Percentiles rank a stretch among this genome's conserved stretches.
Evolutionary conservation across 2,888 invertebrate genomes (phyloP).

Genomic region (Cataglyphis rosenhaueri): DNA sequence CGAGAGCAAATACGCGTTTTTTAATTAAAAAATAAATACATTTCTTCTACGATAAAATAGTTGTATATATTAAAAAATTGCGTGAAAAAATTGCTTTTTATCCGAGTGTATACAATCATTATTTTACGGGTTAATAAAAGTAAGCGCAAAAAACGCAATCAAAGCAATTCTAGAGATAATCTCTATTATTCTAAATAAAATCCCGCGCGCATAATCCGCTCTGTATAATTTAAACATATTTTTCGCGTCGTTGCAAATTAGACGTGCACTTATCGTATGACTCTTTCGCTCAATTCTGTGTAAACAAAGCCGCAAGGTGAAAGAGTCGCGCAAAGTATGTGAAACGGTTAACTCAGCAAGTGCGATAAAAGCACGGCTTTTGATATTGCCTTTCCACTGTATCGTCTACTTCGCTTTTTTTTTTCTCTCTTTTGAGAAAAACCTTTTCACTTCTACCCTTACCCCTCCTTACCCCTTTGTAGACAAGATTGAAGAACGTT

Average conservation of each 20-base stretch:
- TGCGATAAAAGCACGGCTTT: slow-evolving; percentile 64
- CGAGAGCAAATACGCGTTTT: neutral
- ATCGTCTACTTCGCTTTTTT: slow-evolving; percentile 27
- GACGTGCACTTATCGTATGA: slow-evolving; percentile 12
- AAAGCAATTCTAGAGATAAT: slow-evolving; percentile 4
- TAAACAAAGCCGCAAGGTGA: slow-evolving; percentile 17
- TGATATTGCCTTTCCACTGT: slow-evolving; percentile 49
- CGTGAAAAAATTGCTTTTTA: neutral
- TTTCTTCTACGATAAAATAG: neutral
- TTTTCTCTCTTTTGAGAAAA: neutral
- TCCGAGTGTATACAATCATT: neutral
- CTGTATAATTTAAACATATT: neutral
- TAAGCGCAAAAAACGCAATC: neutral
- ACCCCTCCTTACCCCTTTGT: too few species aligned
- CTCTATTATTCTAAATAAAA: slow-evolving; percentile 7
- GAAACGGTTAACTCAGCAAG: slow-evolving; percentile 71
- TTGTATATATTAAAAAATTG: neutral
- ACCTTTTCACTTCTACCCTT: neutral
- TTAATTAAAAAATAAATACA: neutral
- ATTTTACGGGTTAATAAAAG: neutral
- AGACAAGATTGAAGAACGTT: slow-evolving; percentile 25
- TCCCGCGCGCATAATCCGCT: neutral
- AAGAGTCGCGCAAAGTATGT: slow-evolving; percentile 45
- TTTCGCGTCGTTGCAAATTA: neutral
- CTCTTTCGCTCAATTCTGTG: slow-evolving; percentile 59